These are phyloP conservation scores for Calidris pygmaea DNA, from an alignment of 2,113 vertebrate species.

Conservation along the genomic window DNA sequence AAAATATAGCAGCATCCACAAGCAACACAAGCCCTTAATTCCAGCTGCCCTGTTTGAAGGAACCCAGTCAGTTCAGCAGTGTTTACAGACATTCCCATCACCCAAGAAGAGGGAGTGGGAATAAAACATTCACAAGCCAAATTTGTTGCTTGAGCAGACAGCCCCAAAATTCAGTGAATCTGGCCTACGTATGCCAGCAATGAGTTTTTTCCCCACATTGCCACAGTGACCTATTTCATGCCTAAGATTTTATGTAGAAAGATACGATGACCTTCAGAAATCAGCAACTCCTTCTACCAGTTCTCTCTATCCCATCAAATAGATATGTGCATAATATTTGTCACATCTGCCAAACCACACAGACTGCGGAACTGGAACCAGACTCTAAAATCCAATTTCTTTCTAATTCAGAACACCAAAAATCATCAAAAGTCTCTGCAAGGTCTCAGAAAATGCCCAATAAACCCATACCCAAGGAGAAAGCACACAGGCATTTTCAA, in stretches of 20 bases:
- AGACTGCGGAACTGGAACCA: neutral
- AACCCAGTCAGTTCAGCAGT: neutral
- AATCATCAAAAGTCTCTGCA: neutral
- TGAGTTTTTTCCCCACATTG: neutral
- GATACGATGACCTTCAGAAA: neutral
- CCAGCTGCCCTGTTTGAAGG: constrained; percentile 20
- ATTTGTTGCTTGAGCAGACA: neutral
- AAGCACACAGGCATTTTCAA: neutral
- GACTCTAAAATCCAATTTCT: neutral
- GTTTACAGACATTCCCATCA: neutral
- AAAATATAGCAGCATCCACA: constrained; percentile 53
- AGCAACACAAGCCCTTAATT: constrained; percentile 28
- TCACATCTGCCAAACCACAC: neutral
- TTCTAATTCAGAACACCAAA: neutral
- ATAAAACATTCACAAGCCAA: constrained; percentile 9
- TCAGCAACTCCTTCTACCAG: neutral
- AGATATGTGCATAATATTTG: neutral
- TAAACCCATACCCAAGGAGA: neutral
- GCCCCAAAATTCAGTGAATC: neutral
- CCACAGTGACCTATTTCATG: neutral
- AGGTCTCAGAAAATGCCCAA: neutral
- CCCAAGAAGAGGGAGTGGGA: neutral
- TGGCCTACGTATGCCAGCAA: neutral
- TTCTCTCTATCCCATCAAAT: neutral
- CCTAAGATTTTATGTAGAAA: neutral